Conservation (phyloP, 1,140 invertebrate genomes). For the Oppia nitens region DNA sequence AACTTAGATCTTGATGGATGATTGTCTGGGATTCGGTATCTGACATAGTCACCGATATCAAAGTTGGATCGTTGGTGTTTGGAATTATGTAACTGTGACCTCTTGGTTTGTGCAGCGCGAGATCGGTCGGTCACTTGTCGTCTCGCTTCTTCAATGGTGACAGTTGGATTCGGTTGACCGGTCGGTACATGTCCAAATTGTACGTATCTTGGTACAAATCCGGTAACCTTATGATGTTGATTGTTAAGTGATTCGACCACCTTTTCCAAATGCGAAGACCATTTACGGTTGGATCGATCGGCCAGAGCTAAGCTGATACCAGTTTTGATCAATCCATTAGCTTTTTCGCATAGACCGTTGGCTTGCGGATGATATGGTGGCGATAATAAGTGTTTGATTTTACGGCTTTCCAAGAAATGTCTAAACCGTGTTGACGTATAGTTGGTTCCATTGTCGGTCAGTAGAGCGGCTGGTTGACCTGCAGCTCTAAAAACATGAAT, state of each 20-base stretch:
- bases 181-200: no score
- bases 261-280: not conserved
- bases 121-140: no score
- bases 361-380: constrained; percentile 23
- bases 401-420: constrained; percentile 20
- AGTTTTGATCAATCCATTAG: not conserved
- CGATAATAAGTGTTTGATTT: constrained; percentile 23
- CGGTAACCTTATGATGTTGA: not conserved
- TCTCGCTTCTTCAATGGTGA: no score
- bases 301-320: not conserved
- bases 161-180: no score
- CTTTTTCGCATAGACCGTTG: constrained; percentile 21
- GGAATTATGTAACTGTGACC: no score
- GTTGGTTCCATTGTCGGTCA: constrained; percentile 23
- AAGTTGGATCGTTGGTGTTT: not conserved
- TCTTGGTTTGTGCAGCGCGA: no score
- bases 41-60: not conserved
- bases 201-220: no score
- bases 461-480: no score
- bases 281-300: not conserved
- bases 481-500: no score
- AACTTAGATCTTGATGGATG: not conserved
- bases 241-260: not conserved
- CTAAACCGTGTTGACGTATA: constrained; percentile 24
- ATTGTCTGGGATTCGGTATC: not conserved